Percentiles rank a stretch among this genome's conserved stretches.
These are phyloP conservation scores for Apaloderma vittatum DNA, from an alignment of 2,113 vertebrate genomes.

Conservation along the genomic window DNA sequence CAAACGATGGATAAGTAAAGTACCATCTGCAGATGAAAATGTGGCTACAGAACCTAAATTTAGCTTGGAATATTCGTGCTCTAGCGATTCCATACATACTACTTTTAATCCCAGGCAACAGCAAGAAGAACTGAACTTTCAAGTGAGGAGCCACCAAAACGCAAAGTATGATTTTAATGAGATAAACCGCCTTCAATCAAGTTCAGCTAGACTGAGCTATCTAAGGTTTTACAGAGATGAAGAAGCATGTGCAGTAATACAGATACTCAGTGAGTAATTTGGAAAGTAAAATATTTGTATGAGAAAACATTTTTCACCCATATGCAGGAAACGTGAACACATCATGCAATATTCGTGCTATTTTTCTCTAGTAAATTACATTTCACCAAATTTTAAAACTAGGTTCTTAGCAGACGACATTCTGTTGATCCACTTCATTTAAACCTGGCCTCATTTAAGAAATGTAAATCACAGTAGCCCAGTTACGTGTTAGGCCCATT, in stretches of 20 bases:
- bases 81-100: neutral
- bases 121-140: neutral
- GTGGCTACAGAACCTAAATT: neutral
- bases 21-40: neutral
- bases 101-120: neutral
- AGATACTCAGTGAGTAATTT: neutral
- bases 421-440: slow-evolving; percentile 29
- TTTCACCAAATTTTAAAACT: neutral
- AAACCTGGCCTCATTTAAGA: slow-evolving; percentile 10
- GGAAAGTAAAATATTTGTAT: neutral
- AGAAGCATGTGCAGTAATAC: neutral
- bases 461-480: slow-evolving; percentile 5
- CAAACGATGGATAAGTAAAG: neutral
- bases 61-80: neutral
- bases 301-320: neutral
- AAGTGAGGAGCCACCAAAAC: neutral
- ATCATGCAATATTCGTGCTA: neutral
- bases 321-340: neutral
- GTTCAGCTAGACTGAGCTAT: neutral
- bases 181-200: neutral
- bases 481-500: neutral
- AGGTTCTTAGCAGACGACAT: neutral
- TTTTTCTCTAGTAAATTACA: neutral
- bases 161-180: neutral
- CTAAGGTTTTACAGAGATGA: neutral